Percentiles rank a stretch among this genome's conserved stretches.
These are phyloP conservation scores for Cassiopea xamachana DNA, from an alignment of 30 jellyfish, hydroid and myxozoan genomes.

Conservation along the genomic window DNA sequence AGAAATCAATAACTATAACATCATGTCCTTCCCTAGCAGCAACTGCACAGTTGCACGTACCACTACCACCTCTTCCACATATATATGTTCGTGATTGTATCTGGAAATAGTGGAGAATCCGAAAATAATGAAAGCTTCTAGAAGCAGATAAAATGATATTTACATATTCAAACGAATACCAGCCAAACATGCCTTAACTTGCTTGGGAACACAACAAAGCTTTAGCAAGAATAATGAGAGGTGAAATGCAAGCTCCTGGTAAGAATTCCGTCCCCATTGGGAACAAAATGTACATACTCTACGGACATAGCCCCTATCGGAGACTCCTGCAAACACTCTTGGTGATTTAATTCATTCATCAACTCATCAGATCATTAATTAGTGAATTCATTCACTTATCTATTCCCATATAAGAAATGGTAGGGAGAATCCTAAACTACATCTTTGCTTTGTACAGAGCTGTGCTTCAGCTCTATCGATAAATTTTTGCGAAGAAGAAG, in stretches of 20 bases:
- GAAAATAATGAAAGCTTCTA: neutral
- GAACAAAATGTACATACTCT: neutral
- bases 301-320: neutral
- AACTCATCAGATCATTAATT: neutral
- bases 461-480: neutral
- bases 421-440: neutral
- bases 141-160: neutral
- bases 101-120: neutral
- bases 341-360: neutral
- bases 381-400: neutral
- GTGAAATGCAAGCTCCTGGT: neutral
- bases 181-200: neutral
- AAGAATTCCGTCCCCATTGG: neutral
- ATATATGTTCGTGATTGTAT: constrained; percentile 52
- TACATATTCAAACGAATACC: neutral
- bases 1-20: constrained; percentile 47
- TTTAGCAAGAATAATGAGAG: neutral
- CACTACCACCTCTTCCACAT: constrained; percentile 36
- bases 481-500: neutral
- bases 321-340: neutral
- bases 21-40: constrained; percentile 73
- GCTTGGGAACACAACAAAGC: neutral
- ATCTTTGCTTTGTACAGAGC: neutral
- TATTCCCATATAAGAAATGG: neutral
- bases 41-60: constrained; percentile 63